Evolutionary conservation across 2,113 vertebrate genomes (phyloP), one percentile per base, ranked within the genome.

Genomic region (Cheilinus undulatus): DNA sequence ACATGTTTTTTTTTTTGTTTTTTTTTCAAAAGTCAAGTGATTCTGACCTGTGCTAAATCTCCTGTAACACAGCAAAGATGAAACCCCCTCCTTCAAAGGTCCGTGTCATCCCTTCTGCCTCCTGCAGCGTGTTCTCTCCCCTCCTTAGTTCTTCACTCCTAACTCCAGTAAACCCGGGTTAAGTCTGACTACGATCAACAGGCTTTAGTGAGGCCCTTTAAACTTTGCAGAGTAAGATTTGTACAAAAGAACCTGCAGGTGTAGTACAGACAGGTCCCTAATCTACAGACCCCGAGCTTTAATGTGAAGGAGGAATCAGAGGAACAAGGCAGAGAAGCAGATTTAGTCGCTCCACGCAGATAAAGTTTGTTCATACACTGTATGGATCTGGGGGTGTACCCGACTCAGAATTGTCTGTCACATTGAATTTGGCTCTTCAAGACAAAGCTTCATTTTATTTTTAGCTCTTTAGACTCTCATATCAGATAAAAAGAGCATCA

Each of bases 131-230:
- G 49, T 26, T 63, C 57, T 22, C 40, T 62, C 7, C 10, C 19
- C 48, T 64, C 24, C 22, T 19, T 73, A 40, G 63, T 59, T 65
- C 36, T 23, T 54, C 22, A 22, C 49, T 67, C 32, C 19, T 36
- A 54, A 40, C 46, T 32, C 24, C 32, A 2, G 32, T 64, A 61
- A 76, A 50, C 57, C 74, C 53, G 26, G 28, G 45, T 76, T 72
- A 73, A 83, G 50, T 59, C 71, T 11, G 49, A 30, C 42, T 54
- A n/a, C 42, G 61, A 73, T 80, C 64, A 69, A 42, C 76, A 48
- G 36, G 19, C 60, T 74, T 77, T 62, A 46, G 27, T 9, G 1
- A 32, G 52, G 49, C 27, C 50, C n/a, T 80, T 77, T 42, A 78
- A 80, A 84, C 65, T 3, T 17, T 43, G 13, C 70, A 23, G 58